Base-by-base conservation (phyloP, 2,113 vertebrate genomes). In the Nymphicus hollandicus region DNA sequence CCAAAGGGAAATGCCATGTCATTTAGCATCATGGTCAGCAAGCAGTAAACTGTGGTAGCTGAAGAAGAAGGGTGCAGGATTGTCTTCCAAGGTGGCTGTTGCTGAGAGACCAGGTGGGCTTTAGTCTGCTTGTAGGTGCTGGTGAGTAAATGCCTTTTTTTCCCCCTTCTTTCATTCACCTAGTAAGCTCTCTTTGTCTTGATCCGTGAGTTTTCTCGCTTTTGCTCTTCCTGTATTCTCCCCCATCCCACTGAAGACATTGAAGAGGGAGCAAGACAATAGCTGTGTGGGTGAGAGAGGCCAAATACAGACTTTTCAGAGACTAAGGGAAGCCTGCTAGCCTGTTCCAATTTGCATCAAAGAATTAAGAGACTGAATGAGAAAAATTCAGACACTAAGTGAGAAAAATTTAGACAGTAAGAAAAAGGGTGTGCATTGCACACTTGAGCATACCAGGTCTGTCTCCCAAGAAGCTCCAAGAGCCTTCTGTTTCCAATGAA, bases 11-110 rank as follows among this genome's bases (percentile, higher is more conserved):
- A n/a, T 61, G 17, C 35, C 15, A 7, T 76, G 44, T 19, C 19
- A 15, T 39, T 17, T 18, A 61, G 41, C 1, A 4, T 68, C 31
- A 29, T 16, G 23, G 35, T 63, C 16, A 63, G 23, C 16, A 17
- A 53, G 39, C 39, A 43, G 55, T 39, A 43, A 43, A 41, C 39
- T 41, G 11, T 4, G 8, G 52, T 33, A 49, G 60, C 1, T 1
- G 41, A 43, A 53, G 25, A 43, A 41, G 15, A 6, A 17, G 5
- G 31, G 5, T 3, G 0, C 5, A 3, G 6, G 7, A 1, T 4
- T 66, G 20, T 61, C 43, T 73, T 74, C 53, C 33, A 44, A 28
- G 19, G 17, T 63, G 37, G 31, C n/a, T 0, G 0, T 43, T 69
- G 31, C 35, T 68, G 46, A 37, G 23, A 52, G 18, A 25, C 0